These are phyloP conservation scores for Drosophila peninsularis DNA, from an alignment of 2,888 invertebrate species.

Conservation along the genomic window DNA sequence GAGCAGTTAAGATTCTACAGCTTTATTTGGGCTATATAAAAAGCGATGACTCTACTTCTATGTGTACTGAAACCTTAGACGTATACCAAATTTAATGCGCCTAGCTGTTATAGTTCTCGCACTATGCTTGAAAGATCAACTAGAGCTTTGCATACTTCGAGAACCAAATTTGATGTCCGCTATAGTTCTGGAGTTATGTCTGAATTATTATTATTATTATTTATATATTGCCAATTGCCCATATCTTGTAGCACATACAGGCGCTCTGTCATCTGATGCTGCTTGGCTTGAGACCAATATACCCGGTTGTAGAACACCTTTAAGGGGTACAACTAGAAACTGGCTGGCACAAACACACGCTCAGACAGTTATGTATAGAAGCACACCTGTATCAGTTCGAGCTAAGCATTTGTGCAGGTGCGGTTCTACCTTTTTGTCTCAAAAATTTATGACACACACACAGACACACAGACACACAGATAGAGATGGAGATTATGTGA, in stretches of 20 bases:
- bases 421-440: conserved; percentile 30
- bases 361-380: conserved; percentile 15
- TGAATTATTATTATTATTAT: no score
- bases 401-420: conserved; percentile 60
- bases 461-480: conserved; percentile 10
- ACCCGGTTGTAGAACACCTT: background rate
- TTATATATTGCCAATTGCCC: no score
- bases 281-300: conserved; percentile 6
- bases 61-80: background rate
- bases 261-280: no score
- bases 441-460: conserved; percentile 47
- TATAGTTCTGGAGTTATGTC: background rate
- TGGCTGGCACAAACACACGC: conserved; percentile 27
- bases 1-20: background rate
- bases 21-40: no score
- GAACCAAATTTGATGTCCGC: background rate
- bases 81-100: background rate
- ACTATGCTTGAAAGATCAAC: background rate
- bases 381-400: conserved; percentile 39
- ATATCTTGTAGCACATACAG: no score
- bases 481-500: conserved; percentile 5
- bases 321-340: conserved; percentile 31
- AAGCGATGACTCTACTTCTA: background rate
- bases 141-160: background rate
- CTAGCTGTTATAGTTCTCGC: background rate